Evolutionary conservation across 2,797 vertebrate genomes (phyloP).

Genomic region (Cryptoblepharus egeriae): DNA sequence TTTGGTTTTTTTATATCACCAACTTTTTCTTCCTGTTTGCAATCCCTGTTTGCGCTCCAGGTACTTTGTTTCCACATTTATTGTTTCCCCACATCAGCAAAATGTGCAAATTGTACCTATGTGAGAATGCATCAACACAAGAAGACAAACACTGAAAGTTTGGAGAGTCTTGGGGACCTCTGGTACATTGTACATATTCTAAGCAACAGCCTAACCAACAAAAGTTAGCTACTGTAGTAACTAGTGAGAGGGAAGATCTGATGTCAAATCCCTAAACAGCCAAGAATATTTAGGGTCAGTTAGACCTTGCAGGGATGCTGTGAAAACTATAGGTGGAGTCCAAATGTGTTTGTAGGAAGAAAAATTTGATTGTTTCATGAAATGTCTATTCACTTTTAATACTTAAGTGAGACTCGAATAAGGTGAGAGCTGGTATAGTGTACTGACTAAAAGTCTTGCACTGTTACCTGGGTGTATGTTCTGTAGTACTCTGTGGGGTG

Average conservation of each 20-base stretch:
- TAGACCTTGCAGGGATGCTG: background rate
- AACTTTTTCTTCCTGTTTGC: too few species aligned
- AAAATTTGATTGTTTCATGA: background rate
- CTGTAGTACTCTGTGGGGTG: too few species aligned
- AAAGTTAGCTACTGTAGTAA: background rate
- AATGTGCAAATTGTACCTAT: background rate
- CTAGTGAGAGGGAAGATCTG: background rate
- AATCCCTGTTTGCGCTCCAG: too few species aligned
- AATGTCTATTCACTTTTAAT: background rate
- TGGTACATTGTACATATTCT: background rate
- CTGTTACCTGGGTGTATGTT: too few species aligned
- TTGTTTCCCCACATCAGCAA: background rate
- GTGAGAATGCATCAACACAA: background rate
- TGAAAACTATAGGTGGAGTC: background rate
- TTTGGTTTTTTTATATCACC: too few species aligned
- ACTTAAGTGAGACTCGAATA: background rate
- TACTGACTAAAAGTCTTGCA: too few species aligned
- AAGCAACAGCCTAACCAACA: background rate
- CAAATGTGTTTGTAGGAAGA: background rate
- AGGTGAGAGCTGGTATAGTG: too few species aligned
- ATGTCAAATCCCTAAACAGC: background rate
- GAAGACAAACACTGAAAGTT: background rate
- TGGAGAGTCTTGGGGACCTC: background rate
- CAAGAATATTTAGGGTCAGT: background rate
- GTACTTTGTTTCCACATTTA: too few species aligned